Conservation (phyloP, 2,888 invertebrate genomes). For the Ariolimax columbianus region DNA sequence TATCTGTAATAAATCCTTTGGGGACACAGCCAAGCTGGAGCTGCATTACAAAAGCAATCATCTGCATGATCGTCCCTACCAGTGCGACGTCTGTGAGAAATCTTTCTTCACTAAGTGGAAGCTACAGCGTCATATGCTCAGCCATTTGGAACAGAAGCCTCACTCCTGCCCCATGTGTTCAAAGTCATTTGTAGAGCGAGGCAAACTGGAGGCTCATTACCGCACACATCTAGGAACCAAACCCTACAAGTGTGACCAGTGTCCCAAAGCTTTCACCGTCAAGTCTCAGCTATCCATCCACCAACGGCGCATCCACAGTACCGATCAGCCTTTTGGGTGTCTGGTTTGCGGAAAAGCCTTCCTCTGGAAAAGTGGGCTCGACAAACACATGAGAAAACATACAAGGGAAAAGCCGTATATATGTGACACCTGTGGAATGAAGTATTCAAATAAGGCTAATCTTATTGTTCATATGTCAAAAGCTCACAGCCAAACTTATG, state of each 20-base stretch:
- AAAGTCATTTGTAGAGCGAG: conserved; percentile 52
- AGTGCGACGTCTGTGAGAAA: conserved; percentile 53
- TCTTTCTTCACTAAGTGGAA: conserved; percentile 54
- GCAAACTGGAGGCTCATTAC: conserved; percentile 52
- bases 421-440: conserved; percentile 47
- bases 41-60: conserved; percentile 53
- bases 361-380: conserved; percentile 49
- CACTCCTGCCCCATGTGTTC: conserved; percentile 54
- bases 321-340: conserved; percentile 52
- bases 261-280: conserved; percentile 51
- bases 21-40: conserved; percentile 49
- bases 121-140: conserved; percentile 53
- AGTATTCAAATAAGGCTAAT: conserved; percentile 50
- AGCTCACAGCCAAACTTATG: conserved; percentile 47
- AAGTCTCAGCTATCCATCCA: conserved; percentile 51
- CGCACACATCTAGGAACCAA: conserved; percentile 54
- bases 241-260: conserved; percentile 53
- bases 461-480: conserved; percentile 50
- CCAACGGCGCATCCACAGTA: conserved; percentile 50
- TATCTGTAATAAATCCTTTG: conserved; percentile 51
- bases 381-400: conserved; percentile 54
- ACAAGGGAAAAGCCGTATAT: conserved; percentile 51
- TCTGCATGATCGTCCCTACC: conserved; percentile 49
- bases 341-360: conserved; percentile 50
- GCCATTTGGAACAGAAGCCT: conserved; percentile 50